phyloP scores from a whole-genome alignment of 2,113 vertebrate genomes.

The Phaethon lepturus region DNA sequence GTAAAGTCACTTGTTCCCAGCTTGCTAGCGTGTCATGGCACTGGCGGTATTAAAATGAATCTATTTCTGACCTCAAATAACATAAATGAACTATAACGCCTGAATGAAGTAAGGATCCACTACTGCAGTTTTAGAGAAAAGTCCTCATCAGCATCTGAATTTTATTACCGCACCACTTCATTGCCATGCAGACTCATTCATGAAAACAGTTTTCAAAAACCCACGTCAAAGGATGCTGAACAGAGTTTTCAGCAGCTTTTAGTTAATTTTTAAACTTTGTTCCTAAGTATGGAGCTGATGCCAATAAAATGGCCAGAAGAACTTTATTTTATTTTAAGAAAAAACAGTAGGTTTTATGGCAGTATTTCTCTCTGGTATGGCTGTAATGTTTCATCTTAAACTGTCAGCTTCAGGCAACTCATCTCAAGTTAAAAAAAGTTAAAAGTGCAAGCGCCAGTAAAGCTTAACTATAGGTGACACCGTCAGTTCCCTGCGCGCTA shows the following conservation, averaged over 20 bases:
- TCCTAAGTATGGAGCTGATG: background rate
- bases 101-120: background rate
- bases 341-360: background rate
- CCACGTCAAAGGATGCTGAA: background rate
- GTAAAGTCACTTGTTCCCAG: background rate
- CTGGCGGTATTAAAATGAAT: background rate
- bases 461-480: background rate
- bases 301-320: background rate
- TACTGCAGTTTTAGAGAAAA: background rate
- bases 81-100: background rate
- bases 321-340: background rate
- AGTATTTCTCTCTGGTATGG: background rate
- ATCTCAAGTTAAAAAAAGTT: background rate
- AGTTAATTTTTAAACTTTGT: background rate
- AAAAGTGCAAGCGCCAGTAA: background rate
- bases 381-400: slow-evolving; percentile 10
- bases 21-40: background rate
- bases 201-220: background rate
- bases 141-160: background rate
- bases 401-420: background rate
- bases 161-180: background rate
- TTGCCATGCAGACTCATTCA: background rate
- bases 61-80: background rate
- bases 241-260: background rate
- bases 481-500: background rate